Evolutionary conservation across 2,113 vertebrate species (phyloP).

Genomic region (Struthio camelus): DNA sequence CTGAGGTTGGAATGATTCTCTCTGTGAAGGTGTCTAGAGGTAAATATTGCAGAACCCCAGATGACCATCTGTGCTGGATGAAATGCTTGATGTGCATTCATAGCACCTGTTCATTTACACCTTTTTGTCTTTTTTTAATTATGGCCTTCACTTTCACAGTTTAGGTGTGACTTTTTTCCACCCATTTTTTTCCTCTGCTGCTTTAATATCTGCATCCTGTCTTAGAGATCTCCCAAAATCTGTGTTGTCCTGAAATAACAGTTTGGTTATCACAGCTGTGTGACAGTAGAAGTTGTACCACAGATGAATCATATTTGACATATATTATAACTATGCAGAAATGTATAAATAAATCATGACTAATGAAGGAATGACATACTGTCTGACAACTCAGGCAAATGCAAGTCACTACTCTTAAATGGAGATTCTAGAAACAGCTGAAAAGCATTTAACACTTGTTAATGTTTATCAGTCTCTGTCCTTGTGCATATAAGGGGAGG

Average conservation of each 20-base stretch:
- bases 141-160: background rate
- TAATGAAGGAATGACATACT: constrained; percentile 44
- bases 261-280: background rate
- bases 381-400: constrained; percentile 20
- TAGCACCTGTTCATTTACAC: background rate
- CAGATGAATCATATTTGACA: constrained; percentile 40
- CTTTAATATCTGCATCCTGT: background rate
- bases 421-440: background rate
- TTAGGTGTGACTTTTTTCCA: background rate
- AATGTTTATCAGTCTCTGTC: background rate
- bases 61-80: background rate
- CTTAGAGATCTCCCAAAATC: background rate
- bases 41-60: background rate
- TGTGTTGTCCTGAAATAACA: background rate
- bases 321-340: constrained; percentile 16
- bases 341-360: constrained; percentile 19
- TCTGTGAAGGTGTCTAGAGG: background rate
- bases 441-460: constrained; percentile 6
- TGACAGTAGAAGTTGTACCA: background rate
- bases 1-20: background rate
- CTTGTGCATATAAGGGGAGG: background rate
- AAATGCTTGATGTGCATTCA: background rate
- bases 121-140: background rate
- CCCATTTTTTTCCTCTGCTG: background rate
- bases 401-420: background rate